Conservation (phyloP, 2,888 invertebrate species). For the Dyspetes luteomarginatus region DNA sequence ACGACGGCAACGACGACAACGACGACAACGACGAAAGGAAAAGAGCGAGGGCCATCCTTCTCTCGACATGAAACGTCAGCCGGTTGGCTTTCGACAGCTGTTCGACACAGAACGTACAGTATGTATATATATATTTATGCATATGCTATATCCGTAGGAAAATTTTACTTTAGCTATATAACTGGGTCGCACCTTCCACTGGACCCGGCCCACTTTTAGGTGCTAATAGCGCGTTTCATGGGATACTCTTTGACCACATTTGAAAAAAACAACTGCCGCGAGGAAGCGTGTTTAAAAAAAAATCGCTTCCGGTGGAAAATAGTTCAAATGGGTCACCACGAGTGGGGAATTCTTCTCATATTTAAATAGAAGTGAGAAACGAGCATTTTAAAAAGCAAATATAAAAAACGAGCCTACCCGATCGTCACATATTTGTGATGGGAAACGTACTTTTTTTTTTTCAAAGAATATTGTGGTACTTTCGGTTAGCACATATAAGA, state of each 20-base stretch:
- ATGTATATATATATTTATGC: not conserved
- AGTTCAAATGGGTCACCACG: not conserved
- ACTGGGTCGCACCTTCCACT: slow-evolving; percentile 30
- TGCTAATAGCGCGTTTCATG: slow-evolving; percentile 28
- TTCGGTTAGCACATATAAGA: not conserved
- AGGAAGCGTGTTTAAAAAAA: not conserved
- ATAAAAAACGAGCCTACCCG: not conserved
- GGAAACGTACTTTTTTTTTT: not conserved
- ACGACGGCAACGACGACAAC: slow-evolving; percentile 16
- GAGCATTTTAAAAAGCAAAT: not conserved
- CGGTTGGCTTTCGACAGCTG: slow-evolving; percentile 43
- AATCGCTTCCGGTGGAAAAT: slow-evolving; percentile 5
- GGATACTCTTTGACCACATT: slow-evolving; percentile 9
- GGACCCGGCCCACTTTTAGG: slow-evolving; percentile 45
- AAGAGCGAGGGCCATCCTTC: slow-evolving; percentile 12
- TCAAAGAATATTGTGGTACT: not conserved
- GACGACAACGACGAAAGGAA: slow-evolving; percentile 19
- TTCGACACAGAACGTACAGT: slow-evolving; percentile 1
- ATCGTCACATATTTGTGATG: not conserved
- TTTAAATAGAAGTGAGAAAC: slow-evolving; percentile 8
- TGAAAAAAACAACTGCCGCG: not conserved
- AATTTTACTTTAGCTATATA: slow-evolving; percentile 5
- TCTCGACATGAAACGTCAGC: slow-evolving; percentile 14
- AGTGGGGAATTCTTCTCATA: not conserved
- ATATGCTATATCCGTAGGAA: slow-evolving; percentile 10